Evolutionary conservation across 2,797 vertebrate genomes (phyloP), one percentile per base, ranked within the genome.

Genomic region (Smutsia gigantea): DNA sequence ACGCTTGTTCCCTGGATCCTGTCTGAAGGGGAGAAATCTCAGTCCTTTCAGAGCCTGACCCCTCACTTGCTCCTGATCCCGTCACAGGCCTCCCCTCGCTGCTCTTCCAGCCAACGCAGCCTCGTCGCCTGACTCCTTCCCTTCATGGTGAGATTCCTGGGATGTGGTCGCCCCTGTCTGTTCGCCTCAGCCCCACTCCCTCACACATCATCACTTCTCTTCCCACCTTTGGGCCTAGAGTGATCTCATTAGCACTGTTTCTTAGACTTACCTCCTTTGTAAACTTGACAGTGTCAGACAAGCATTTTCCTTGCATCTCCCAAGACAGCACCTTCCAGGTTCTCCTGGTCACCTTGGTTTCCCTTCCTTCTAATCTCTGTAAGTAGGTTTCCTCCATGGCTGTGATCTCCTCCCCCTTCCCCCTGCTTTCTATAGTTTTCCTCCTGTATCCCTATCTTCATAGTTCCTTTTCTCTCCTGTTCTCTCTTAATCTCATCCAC

Each of bases 11-110:
- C 39, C 10, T 0, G 31, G 59, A 37, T 53, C 68, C 69, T 64
- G 4, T 68, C 87, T 23, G 68, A 69, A 42, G 69, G 49, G 72
- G 85, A 21, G 37, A 69, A 15, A 11, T 53, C 37, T 71, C 34
- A 6, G n/a, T 7, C 49, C 34, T 37, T 53, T 27, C 1, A 6
- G 21, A 55, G 51, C 68, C 59, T 78, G 5, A 39, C 37, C 34
- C 37, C 17, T n/a, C 15, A 1, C 12, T 64, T 15, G 63, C 46
- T 93, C 23, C 59, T 59, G n/a, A 11, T 15, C 49, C 69, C 39
- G 9, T 59, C 34, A 0, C 25, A 4, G 34, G 2, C 4, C 42
- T 37, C 27, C 4, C 74, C 61, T 51, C 12, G 0, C 29, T 8
- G 0, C 34, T n/a, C 49, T 25, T 42, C 42, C 18, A 57, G 19